These are phyloP conservation scores for Otolemur garnettii DNA, from an alignment of 2,113 vertebrate species.

Conservation along the genomic window DNA sequence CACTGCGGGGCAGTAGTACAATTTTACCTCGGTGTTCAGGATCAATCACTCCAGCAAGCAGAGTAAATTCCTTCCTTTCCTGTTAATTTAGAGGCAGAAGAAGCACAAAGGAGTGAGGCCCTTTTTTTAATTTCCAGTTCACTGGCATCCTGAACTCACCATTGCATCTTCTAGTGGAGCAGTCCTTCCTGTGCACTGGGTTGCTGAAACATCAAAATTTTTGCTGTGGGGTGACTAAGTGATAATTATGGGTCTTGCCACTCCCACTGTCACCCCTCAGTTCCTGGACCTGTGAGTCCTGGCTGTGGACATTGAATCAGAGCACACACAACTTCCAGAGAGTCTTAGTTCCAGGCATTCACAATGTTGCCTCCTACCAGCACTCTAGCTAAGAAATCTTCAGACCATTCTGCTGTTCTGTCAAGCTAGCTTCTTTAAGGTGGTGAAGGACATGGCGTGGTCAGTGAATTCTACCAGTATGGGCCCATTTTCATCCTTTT, in stretches of 20 bases:
- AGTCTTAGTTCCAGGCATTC: not conserved
- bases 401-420: not conserved
- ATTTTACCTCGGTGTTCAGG: not conserved
- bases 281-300: not conserved
- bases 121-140: not conserved
- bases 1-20: not conserved
- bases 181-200: not conserved
- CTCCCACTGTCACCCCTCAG: not conserved
- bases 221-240: too few relatives aligned
- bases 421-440: not conserved
- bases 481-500: not conserved
- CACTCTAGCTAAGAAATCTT: not conserved
- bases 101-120: not conserved
- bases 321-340: not conserved
- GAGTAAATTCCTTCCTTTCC: not conserved
- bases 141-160: not conserved
- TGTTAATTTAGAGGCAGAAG: not conserved
- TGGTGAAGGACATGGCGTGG: not conserved
- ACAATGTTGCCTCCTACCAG: too few relatives aligned
- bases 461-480: not conserved
- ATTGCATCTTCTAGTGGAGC: not conserved
- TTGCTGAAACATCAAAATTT: not conserved
- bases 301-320: not conserved
- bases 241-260: not conserved
- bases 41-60: not conserved